Percentiles rank a stretch among this genome's conserved stretches.
These are phyloP conservation scores for Caenorhabditis brenneri DNA, from an alignment of 1,140 invertebrate genomes.

Conservation along the genomic window DNA sequence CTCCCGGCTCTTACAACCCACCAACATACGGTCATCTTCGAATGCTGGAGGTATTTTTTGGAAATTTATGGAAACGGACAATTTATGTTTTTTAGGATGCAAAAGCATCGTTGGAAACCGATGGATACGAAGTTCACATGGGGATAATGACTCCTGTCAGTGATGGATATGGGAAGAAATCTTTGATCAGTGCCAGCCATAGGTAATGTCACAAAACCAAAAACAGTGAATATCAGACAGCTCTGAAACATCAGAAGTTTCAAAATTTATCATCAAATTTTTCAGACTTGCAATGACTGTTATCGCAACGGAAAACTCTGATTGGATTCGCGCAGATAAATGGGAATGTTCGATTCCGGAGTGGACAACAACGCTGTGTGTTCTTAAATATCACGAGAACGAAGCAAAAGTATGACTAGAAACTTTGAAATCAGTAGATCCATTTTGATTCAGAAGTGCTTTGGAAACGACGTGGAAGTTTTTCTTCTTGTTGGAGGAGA, in stretches of 20 bases:
- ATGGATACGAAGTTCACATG: neutral
- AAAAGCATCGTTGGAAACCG: neutral
- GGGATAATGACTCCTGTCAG: slow-evolving; percentile 20
- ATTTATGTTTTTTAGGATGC: neutral
- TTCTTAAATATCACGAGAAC: neutral
- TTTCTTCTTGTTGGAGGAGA: slow-evolving; percentile 64
- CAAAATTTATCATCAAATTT: neutral
- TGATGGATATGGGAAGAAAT: neutral
- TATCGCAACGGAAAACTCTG: neutral
- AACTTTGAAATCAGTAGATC: neutral
- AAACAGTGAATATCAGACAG: too few species aligned
- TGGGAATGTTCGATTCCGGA: neutral
- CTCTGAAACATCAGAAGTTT: too few species aligned
- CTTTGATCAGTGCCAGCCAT: neutral
- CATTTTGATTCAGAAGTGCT: neutral
- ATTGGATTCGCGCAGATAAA: neutral
- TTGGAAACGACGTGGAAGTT: slow-evolving; percentile 5
- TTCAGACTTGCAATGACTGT: neutral
- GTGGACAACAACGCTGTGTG: neutral
- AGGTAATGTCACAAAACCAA: too few species aligned
- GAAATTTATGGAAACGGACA: too few species aligned
- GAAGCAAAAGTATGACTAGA: neutral
- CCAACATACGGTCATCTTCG: neutral
- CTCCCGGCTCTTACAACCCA: neutral
- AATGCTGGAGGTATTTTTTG: neutral